A percentile compares a stretch with the other conserved stretches of the same genome.
Conservation (phyloP, 2,113 vertebrate species). For the Hepsetus odoe region DNA sequence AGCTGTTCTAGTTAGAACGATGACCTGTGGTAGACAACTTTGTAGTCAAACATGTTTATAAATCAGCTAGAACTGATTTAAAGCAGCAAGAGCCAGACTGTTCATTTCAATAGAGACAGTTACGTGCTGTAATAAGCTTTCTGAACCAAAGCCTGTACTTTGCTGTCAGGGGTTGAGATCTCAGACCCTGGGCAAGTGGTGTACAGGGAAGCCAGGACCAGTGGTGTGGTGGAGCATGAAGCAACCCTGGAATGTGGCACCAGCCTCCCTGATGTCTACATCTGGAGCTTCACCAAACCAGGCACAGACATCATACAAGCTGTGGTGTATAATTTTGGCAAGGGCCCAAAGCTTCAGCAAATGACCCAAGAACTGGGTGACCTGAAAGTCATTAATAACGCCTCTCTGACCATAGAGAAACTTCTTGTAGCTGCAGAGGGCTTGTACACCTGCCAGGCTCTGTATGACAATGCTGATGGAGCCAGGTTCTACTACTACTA, state of each 20-base stretch:
- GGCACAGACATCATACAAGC: slow-evolving; percentile 72
- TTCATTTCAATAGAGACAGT: not conserved
- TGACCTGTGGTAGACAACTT: no score
- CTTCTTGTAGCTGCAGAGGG: slow-evolving; percentile 78
- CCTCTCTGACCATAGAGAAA: slow-evolving; percentile 76
- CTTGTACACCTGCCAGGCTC: slow-evolving; percentile 87
- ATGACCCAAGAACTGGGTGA: slow-evolving; percentile 73
- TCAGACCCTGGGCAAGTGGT: slow-evolving; percentile 64
- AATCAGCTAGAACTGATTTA: no score
- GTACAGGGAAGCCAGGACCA: slow-evolving; percentile 67
- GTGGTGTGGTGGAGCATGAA: slow-evolving; percentile 75
- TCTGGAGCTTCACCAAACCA: slow-evolving; percentile 84
- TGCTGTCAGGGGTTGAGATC: slow-evolving; percentile 68
- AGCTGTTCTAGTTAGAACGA: no score
- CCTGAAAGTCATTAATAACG: slow-evolving; percentile 75
- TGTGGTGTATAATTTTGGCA: slow-evolving; percentile 77
- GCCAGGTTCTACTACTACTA: slow-evolving; percentile 76
- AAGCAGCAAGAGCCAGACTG: no score
- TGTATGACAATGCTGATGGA: slow-evolving; percentile 69
- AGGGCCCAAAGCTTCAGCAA: slow-evolving; percentile 68
- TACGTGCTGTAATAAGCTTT: not conserved
- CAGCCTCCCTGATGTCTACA: slow-evolving; percentile 70
- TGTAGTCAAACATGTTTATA: no score
- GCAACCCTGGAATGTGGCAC: slow-evolving; percentile 80
- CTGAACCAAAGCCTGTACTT: not conserved